Percentiles rank a stretch among this genome's conserved stretches.
Evolutionary conservation across 2,888 invertebrate species (phyloP).

Genomic region (Digitonthophagus gazella): DNA sequence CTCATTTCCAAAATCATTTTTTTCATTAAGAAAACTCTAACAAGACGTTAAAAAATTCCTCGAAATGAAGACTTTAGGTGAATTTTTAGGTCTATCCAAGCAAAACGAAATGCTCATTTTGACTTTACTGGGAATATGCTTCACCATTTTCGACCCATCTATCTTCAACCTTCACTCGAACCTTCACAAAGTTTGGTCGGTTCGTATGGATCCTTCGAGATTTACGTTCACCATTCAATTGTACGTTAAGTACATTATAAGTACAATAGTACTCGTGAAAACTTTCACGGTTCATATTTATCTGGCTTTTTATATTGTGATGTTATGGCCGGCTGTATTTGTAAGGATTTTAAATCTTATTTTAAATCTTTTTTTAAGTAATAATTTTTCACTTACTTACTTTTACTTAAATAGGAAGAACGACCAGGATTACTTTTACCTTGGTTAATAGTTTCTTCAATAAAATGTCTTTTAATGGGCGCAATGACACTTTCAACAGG

Average conservation of each 20-base stretch:
- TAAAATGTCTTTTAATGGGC: slow-evolving; percentile 54
- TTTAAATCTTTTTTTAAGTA: slow-evolving; percentile 4
- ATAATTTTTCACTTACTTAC: neutral
- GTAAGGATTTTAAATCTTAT: slow-evolving; percentile 47
- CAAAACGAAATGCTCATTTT: slow-evolving; percentile 57
- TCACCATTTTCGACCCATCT: slow-evolving; percentile 57
- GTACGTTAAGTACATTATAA: slow-evolving; percentile 54
- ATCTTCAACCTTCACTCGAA: slow-evolving; percentile 57
- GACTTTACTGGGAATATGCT: slow-evolving; percentile 54
- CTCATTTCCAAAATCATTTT: too few relatives aligned
- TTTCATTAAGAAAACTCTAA: too few relatives aligned
- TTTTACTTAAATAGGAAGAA: slow-evolving; percentile 55
- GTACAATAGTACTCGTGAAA: slow-evolving; percentile 55
- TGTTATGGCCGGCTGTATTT: slow-evolving; percentile 58
- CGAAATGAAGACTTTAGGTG: slow-evolving; percentile 35
- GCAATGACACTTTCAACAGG: slow-evolving; percentile 53
- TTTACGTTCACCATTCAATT: slow-evolving; percentile 51
- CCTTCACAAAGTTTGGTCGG: slow-evolving; percentile 58
- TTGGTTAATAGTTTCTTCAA: slow-evolving; percentile 55
- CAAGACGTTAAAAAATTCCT: too few relatives aligned
- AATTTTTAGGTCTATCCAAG: slow-evolving; percentile 51
- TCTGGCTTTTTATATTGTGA: slow-evolving; percentile 57
- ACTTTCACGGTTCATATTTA: slow-evolving; percentile 59
- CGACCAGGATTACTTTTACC: slow-evolving; percentile 55
- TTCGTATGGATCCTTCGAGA: slow-evolving; percentile 52